Percentiles rank a stretch among this genome's conserved stretches.
These are phyloP conservation scores for Myotis brandtii DNA, from an alignment of 2,113 vertebrate species.

Conservation along the genomic window DNA sequence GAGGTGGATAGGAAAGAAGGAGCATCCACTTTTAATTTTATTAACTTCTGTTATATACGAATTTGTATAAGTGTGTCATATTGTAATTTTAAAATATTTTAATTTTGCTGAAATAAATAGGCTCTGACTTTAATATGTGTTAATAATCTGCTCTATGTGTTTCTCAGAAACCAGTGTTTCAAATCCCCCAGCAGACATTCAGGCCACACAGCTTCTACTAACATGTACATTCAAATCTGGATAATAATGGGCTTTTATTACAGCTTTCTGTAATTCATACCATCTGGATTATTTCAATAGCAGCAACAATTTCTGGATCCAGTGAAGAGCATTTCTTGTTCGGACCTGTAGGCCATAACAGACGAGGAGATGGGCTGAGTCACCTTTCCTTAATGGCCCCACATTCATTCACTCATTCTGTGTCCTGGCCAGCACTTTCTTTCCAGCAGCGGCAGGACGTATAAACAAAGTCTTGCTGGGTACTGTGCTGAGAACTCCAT, in stretches of 20 bases:
- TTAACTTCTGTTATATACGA: not conserved
- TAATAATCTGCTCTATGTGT: not conserved
- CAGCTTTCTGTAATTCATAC: not conserved
- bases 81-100: conserved; percentile 48
- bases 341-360: conserved; percentile 1
- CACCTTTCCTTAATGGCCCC: not conserved
- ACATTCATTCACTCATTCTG: not conserved
- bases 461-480: not conserved
- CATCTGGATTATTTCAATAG: conserved; percentile 59
- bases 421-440: not conserved
- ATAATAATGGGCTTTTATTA: conserved; percentile 4
- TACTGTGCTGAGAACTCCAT: not conserved
- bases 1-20: not conserved
- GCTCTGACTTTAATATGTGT: not conserved
- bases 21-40: not conserved
- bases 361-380: conserved; percentile 28
- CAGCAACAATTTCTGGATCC: conserved; percentile 31
- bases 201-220: not conserved
- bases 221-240: conserved; percentile 30
- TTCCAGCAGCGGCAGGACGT: not conserved
- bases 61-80: not conserved
- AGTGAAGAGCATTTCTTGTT: conserved; percentile 32
- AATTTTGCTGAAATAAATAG: conserved; percentile 34
- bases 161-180: conserved; percentile 48
- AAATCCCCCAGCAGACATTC: conserved; percentile 15